Conservation (phyloP, 2,113 vertebrate genomes). For the Gobiocypris rarus region DNA sequence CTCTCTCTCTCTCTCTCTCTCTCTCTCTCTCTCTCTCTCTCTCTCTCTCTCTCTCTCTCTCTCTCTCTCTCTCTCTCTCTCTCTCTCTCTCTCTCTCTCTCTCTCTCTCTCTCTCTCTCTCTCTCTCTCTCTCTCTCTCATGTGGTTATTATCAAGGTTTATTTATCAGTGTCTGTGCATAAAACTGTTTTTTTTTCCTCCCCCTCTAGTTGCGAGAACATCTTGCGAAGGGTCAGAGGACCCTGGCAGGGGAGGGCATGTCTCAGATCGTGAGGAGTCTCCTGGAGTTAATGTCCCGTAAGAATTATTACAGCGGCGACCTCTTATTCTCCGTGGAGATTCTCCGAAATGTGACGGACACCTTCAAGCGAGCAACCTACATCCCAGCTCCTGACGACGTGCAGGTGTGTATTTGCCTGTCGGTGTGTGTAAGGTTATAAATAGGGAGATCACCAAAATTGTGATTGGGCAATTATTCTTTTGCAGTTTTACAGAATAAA, state of each 20-base stretch:
- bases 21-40: too few species aligned
- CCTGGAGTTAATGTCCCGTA: slow-evolving; percentile 93
- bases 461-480: background rate
- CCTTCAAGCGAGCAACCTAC: slow-evolving; percentile 99
- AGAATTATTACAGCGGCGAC: slow-evolving; percentile 96
- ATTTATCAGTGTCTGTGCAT: slow-evolving; percentile 7
- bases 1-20: too few species aligned
- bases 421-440: background rate
- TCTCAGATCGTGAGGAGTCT: slow-evolving; percentile 96
- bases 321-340: slow-evolving; percentile 99
- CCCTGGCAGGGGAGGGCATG: slow-evolving; percentile 98
- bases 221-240: slow-evolving; percentile 98
- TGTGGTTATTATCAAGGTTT: slow-evolving; percentile 28
- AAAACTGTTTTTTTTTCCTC: background rate
- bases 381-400: slow-evolving; percentile 94
- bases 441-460: background rate
- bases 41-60: too few species aligned
- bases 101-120: too few species aligned
- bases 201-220: slow-evolving; percentile 91
- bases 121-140: too few species aligned
- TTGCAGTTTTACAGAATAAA: background rate
- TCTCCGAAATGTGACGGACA: slow-evolving; percentile 99
- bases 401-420: slow-evolving; percentile 79
- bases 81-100: too few species aligned
- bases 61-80: too few species aligned